Conservation (phyloP, 2,113 vertebrate genomes). For the Forbesichthys agassizii region DNA sequence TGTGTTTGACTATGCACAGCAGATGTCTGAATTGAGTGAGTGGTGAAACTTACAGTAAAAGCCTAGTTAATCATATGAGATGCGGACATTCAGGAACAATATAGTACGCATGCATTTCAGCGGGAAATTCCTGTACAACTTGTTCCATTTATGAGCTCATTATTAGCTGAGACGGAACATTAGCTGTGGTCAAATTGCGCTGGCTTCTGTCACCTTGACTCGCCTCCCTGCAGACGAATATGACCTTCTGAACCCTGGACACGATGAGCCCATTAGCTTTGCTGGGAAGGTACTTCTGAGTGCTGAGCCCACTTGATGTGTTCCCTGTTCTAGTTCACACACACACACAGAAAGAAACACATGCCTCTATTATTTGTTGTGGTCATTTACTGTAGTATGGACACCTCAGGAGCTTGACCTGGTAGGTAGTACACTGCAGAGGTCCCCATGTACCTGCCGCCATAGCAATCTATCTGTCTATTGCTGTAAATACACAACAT, state of each 20-base stretch:
- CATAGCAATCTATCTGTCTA: no score
- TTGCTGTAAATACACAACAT: no score
- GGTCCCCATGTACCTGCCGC: slow-evolving; percentile 45
- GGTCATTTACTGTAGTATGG: slow-evolving; percentile 56
- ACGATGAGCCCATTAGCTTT: slow-evolving; percentile 52
- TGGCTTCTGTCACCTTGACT: slow-evolving; percentile 33
- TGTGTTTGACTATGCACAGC: slow-evolving; percentile 21
- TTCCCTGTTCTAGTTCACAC: background rate
- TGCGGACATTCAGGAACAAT: slow-evolving; percentile 27
- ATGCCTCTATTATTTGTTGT: slow-evolving; percentile 57
- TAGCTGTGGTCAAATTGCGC: slow-evolving; percentile 13
- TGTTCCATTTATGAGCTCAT: no score
- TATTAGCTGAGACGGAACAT: no score
- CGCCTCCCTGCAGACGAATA: slow-evolving; percentile 41
- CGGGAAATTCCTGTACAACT: background rate
- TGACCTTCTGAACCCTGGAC: slow-evolving; percentile 52
- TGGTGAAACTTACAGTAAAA: slow-evolving; percentile 12
- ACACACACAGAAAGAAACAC: slow-evolving; percentile 10
- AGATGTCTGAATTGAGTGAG: slow-evolving; percentile 40
- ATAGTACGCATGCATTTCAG: slow-evolving; percentile 37
- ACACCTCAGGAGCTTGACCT: slow-evolving; percentile 63
- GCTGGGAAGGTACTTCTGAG: slow-evolving; percentile 21
- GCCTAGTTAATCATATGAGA: slow-evolving; percentile 36
- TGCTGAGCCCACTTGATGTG: no score
- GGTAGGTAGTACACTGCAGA: slow-evolving; percentile 47